These are phyloP conservation scores for Nannobrachium achirus DNA, from an alignment of 2,113 vertebrate species.

Conservation along the genomic window DNA sequence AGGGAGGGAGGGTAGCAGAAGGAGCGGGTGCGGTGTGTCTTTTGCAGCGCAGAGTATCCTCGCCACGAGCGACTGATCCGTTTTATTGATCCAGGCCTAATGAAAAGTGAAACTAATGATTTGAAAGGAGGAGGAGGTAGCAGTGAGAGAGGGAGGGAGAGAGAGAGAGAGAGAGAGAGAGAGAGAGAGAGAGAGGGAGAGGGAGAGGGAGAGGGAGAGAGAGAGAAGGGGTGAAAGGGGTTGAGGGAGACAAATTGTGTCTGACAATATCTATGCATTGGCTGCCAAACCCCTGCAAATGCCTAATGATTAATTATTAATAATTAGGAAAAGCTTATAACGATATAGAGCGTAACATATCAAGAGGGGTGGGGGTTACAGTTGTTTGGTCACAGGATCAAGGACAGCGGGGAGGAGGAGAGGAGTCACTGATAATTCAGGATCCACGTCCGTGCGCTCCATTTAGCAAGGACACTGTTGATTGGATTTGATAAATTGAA, in stretches of 20 bases:
- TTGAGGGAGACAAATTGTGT: slow-evolving; percentile 67
- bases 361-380: background rate
- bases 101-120: slow-evolving; percentile 80
- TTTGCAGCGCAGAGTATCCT: slow-evolving; percentile 50
- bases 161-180: slow-evolving; percentile 23
- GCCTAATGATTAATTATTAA: slow-evolving; percentile 68
- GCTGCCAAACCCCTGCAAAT: slow-evolving; percentile 55
- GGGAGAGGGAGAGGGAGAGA: too few relatives aligned
- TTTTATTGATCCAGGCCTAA: slow-evolving; percentile 75
- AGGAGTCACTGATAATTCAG: slow-evolving; percentile 9
- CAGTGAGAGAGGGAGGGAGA: slow-evolving; percentile 24
- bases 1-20: slow-evolving; percentile 6
- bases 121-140: slow-evolving; percentile 23
- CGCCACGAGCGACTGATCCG: slow-evolving; percentile 65
- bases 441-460: background rate
- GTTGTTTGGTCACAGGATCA: slow-evolving; percentile 2
- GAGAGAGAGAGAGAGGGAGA: background rate
- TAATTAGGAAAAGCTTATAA: background rate
- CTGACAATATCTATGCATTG: slow-evolving; percentile 46
- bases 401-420: background rate
- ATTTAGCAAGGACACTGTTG: background rate
- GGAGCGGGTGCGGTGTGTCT: background rate
- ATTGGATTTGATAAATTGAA: slow-evolving; percentile 39
- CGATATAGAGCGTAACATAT: too few relatives aligned
- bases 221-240: too few relatives aligned